Evolutionary conservation across 2,797 vertebrate genomes (phyloP), one percentile per base, ranked within the genome.

Genomic region (Heliangelus exortis): DNA sequence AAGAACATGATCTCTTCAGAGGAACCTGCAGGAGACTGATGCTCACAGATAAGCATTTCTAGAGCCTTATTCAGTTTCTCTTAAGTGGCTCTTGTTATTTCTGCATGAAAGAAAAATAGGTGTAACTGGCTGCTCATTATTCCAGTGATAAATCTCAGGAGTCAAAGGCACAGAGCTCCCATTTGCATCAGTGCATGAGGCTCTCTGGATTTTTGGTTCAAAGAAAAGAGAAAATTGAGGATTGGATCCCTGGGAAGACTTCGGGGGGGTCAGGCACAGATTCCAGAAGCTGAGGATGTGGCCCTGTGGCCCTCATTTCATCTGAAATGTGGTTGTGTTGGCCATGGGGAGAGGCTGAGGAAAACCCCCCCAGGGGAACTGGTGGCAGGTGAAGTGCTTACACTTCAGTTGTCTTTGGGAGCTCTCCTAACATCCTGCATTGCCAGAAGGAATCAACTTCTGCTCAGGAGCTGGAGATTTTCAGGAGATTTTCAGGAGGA

Each of bases 101-200:
- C 18, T 41, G 39, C 20, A 1, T 33, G 9, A 4, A 55, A 67
- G 39, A 71, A 43, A 66, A 25, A 33, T 1, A 28, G 23, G 10
- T 19, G 28, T 29, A 3, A 19, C 12, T 68, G 55, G 15, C 54
- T 73, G 45, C 63, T 72, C 41, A 1, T n/a, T n/a, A 9, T 36
- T 26, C 1, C 1, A 11, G 31, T 3, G 31, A 3, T 23, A 3
- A 3, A 18, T 5, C 19, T 45, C 12, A 10, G 6, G 29, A 55
- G 25, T 5, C 25, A 48, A 61, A 33, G 58, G 34, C 8, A 7
- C 59, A 17, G 48, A 17, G 12, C 55, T 22, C 1, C 31, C 43
- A 5, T 36, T 13, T 50, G 22, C 17, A 2, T 10, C 10, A 6
- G 2, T 26, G 2, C 12, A 3, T 2, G 50, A 25, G 22, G 8